Evolutionary conservation across 2,888 invertebrate genomes (phyloP).

Genomic region (Trissonchulus latispiculum): DNA sequence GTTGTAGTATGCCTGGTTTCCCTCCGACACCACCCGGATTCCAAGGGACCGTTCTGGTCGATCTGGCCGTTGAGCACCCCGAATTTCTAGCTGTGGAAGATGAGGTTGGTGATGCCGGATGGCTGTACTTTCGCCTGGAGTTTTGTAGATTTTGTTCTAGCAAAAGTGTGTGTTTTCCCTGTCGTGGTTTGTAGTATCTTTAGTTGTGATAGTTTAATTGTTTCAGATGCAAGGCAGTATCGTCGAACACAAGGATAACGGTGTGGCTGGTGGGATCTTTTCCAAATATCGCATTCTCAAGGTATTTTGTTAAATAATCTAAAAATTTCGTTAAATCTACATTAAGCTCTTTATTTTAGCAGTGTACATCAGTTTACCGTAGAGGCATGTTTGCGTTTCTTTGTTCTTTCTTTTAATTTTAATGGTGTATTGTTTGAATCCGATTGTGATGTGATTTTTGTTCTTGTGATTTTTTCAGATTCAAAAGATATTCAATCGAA

Average conservation of each 20-base stretch:
- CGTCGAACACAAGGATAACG: slow-evolving; percentile 79
- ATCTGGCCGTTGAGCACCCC: slow-evolving; percentile 67
- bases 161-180: no score
- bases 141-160: no score
- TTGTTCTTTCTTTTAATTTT: no score
- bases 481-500: slow-evolving; percentile 87
- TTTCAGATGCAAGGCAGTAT: slow-evolving; percentile 78
- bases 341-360: no score
- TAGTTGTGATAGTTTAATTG: neutral
- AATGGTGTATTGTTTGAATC: no score
- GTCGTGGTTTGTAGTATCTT: no score
- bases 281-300: slow-evolving; percentile 75
- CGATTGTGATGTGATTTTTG: no score
- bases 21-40: slow-evolving; percentile 22
- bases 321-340: no score
- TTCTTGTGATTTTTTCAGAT: slow-evolving; percentile 59
- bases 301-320: no score
- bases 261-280: slow-evolving; percentile 78
- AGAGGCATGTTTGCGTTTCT: no score
- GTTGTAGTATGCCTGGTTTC: slow-evolving; percentile 24
- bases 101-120: slow-evolving; percentile 54
- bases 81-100: slow-evolving; percentile 84
- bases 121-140: no score
- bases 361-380: no score
- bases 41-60: slow-evolving; percentile 68